A percentile compares a stretch with the other conserved stretches of the same genome.
Evolutionary conservation across 2,888 invertebrate genomes (phyloP).

Genomic region (Arge pagana): DNA sequence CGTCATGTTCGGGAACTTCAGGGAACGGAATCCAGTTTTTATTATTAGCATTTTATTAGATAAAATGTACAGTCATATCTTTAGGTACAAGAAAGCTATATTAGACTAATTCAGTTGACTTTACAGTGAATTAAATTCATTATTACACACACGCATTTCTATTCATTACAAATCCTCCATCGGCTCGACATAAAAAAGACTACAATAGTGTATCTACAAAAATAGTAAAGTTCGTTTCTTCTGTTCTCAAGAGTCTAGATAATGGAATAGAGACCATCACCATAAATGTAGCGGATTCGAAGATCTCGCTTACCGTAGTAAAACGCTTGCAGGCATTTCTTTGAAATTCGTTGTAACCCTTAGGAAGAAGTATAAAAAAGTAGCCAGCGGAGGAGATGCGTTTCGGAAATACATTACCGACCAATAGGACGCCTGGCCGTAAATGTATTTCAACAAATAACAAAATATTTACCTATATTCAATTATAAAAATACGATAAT

Average conservation of each 20-base stretch:
- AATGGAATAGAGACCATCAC: constrained; percentile 51
- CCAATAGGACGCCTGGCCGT: constrained; percentile 47
- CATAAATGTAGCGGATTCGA: constrained; percentile 37
- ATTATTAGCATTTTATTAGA: constrained; percentile 53
- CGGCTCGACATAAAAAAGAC: constrained; percentile 49
- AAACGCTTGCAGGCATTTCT: constrained; percentile 5
- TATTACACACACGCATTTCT: constrained; percentile 40
- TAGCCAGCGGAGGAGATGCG: constrained; percentile 56
- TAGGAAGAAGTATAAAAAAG: constrained; percentile 28
- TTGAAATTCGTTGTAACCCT: constrained; percentile 13
- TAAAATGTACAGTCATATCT: constrained; percentile 56
- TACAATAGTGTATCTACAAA: constrained; percentile 24
- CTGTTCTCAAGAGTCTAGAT: constrained; percentile 32
- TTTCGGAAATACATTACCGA: constrained; percentile 48
- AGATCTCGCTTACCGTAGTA: constrained; percentile 2
- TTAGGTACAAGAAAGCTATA: constrained; percentile 52
- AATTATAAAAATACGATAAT: constrained; percentile 36
- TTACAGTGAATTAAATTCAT: constrained; percentile 54
- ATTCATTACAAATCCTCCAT: constrained; percentile 54
- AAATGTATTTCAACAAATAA: constrained; percentile 45
- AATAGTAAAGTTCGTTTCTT: constrained; percentile 16
- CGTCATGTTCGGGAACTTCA: no score
- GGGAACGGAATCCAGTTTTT: constrained; percentile 32
- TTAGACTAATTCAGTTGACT: constrained; percentile 56
- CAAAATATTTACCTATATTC: constrained; percentile 16